Evolutionary conservation across 2,888 invertebrate genomes (phyloP).

Genomic region (Eustalomyia histrio): DNA sequence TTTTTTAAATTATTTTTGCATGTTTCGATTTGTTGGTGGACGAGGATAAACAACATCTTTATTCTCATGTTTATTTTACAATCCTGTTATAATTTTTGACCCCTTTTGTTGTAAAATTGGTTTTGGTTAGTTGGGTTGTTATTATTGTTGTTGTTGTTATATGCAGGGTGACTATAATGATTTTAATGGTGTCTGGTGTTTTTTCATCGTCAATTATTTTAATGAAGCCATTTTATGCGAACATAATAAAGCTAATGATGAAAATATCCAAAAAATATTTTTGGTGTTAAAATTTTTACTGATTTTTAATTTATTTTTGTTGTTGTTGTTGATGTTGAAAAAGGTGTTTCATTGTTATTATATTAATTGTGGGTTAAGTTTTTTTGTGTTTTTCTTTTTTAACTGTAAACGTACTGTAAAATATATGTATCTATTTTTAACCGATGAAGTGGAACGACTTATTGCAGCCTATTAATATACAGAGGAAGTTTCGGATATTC

Average conservation of each 20-base stretch:
- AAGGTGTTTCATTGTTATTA: constrained; percentile 2
- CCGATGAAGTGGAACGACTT: too few species aligned
- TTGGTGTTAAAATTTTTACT: constrained; percentile 23
- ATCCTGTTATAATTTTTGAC: constrained; percentile 41
- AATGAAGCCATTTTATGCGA: constrained; percentile 63
- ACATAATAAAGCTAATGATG: constrained; percentile 57
- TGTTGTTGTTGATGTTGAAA: neutral
- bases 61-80: constrained; percentile 42
- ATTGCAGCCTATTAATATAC: too few species aligned
- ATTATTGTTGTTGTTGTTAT: constrained; percentile 26
- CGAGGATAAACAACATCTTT: constrained; percentile 40
- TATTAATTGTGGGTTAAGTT: constrained; percentile 1
- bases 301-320: neutral
- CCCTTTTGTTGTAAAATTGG: constrained; percentile 26
- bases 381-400: neutral
- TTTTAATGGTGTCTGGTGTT: constrained; percentile 63
- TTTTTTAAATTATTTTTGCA: neutral
- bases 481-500: too few species aligned
- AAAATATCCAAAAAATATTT: constrained; percentile 15
- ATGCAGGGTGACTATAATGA: constrained; percentile 60
- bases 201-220: constrained; percentile 63
- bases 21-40: constrained; percentile 16
- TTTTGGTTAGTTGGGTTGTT: constrained; percentile 4
- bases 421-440: too few species aligned
- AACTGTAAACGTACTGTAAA: too few species aligned